Evolutionary conservation across 2,797 vertebrate species (phyloP), one percentile per base, ranked within the genome.

Genomic region (Enteromius anoplus): DNA sequence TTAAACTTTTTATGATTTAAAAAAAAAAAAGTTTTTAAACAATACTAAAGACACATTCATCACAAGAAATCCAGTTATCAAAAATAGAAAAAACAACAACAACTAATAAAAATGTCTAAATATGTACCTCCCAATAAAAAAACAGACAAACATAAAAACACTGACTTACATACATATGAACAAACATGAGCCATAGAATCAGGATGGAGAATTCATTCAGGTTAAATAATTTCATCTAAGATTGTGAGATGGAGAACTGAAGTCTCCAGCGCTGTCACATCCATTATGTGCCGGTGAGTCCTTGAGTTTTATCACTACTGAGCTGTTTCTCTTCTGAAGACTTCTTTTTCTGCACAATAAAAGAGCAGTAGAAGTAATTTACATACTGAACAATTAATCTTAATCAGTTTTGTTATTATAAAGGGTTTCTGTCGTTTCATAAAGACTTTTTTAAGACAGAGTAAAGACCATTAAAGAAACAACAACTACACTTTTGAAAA

Each of bases 321-420:
- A 62, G 58, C 4, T 1, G 19, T 51, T 83, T 83, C 66, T 81
- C 34, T 17, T 83, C 78, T 19, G 75, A 82, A 10, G 75, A 77
- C 70, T 88, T 88, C 68, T 83, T 88, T 81, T 86, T 88, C 87
- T 88, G 26, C 26, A 80, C 26, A 68, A 69, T 42, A 73, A 71
- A 75, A 58, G 51, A 71, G 65, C 4, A 58, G 5, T 11, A 77
- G 0, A 66, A 77, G 29, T 17, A 1, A 68, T 23, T 49, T 14
- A 70, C 10, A 21, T 34, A 11, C 9, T 37, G 21, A 53, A 37
- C 10, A 51, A 23, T 70, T 4, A 0, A 51, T 66, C 40, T 2
- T 1, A 21, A 14, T 3, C 4, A 53, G 19, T 2, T 55, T 8
- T 75, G 37, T 15, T 15, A 15, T 62, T 3, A 6, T 62, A 62